Base-by-base conservation (phyloP, 2,888 invertebrate species). In the Podotricha telesiphe region DNA sequence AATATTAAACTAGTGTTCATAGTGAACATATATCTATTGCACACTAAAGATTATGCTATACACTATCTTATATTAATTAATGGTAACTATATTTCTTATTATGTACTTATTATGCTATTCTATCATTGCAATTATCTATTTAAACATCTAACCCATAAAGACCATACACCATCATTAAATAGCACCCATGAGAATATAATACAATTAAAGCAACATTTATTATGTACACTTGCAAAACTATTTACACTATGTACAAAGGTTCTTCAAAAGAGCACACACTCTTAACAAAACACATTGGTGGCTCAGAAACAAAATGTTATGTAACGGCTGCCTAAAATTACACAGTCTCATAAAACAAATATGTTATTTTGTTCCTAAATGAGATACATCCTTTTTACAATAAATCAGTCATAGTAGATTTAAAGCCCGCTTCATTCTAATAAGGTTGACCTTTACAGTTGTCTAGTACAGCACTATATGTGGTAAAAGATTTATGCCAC, bases 141-240 rank as follows among this genome's bases (percentile, higher is more conserved):
- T 80, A 65, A 79, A 78, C 76, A 79, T 78, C 80, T 80, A 82
- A 77, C 78, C 78, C 77, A 83, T 80, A 79, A 85, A 84, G 79
- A 91, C 91, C 91, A 78, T 85, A 85, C 88, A 91, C 90, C 91
- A 83, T 86, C 83, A 76, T 86, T 88, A 88, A 89, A 90, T 92
- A 92, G 92, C 92, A 92, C 92, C 92, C 91, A 88, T 91, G 83
- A 86, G 82, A 87, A 88, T 89, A 89, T 86, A 83, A 82, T 87
- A 91, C 87, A 88, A 80, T 86, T 86, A 91, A 90, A 90, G 91
- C 91, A 77, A 85, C 77, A 83, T 79, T 78, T 79, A 77, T 77
- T 79, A 80, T 80, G 75, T 80, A 81, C 79, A 79, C 73, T 77
- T 74, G 71, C 73, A 67, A 74, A 78, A 73, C 74, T 89, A 88